Evolutionary conservation across 2,797 vertebrate species (phyloP).

Genomic region (Sarcoramphus papa): DNA sequence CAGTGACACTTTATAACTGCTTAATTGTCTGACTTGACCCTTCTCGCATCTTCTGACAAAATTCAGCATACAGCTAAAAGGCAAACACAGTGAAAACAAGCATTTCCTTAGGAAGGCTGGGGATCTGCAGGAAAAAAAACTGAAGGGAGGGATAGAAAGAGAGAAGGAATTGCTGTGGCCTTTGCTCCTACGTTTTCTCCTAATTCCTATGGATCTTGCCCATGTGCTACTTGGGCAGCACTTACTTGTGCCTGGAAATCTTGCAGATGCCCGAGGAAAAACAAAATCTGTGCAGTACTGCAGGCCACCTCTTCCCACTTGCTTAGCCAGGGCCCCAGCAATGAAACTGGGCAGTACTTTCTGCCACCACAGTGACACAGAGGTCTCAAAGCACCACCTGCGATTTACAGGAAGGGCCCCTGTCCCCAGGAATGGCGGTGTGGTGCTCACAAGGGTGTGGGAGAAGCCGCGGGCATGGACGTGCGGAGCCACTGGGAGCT

Average conservation of each 20-base stretch:
- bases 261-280: background rate
- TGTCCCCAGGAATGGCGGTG: fast-evolving
- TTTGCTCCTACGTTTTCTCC: background rate
- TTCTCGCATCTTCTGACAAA: background rate
- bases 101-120: background rate
- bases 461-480: fast-evolving
- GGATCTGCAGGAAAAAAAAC: background rate
- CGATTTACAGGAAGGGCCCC: background rate
- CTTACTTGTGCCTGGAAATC: background rate
- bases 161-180: background rate
- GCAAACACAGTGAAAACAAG: background rate
- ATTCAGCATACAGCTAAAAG: background rate
- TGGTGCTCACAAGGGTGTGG: background rate
- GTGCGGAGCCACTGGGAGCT: background rate
- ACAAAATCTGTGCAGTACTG: fast-evolving
- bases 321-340: background rate
- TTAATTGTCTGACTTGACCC: background rate
- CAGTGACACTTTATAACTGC: background rate
- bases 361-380: background rate
- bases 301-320: background rate
- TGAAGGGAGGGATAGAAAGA: background rate
- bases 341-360: background rate
- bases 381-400: background rate
- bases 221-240: background rate
- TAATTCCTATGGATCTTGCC: background rate